Base-by-base conservation (phyloP, 1,140 invertebrate genomes). In the Lordiphosa stackelbergi region DNA sequence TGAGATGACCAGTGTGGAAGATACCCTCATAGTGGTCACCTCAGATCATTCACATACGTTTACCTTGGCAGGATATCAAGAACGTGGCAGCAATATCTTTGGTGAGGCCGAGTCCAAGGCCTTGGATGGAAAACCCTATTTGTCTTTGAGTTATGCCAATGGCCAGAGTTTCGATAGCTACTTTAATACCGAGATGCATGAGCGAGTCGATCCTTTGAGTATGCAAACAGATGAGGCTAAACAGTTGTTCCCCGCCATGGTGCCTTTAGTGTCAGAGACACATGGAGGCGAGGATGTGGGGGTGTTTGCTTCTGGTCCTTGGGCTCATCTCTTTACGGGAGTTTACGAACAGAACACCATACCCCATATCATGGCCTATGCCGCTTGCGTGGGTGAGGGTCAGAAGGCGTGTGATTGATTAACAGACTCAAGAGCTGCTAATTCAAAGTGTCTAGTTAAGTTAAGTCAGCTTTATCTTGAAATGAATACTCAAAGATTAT, bases 321-420 rank as follows among this genome's bases (percentile, higher is more conserved):
- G 91, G 88, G 89, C 92, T 0, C 93, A 95, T 79, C 87, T 95
- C 9, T 91, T 95, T 58, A 90, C 91, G 22, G 93, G 93, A 6
- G 92, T 93, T 7, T 93, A 94, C 72, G 94, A 96, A 62, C 94
- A 96, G 85, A 93, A 91, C 75, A 91, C 94, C 72, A 91, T 96
- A 34, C 91, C 93, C n/a, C 93, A 95, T 75, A 91, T 92, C 11
- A 91, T 95, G 68, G 92, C 92, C 2, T 93, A 91, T 71, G 91
- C 92, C 2, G 88, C 90, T 0, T 92, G 92, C 51, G 86, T 91
- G 2, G 90, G 90, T 9, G 73, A 87, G n/a, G 87, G 84, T 1
- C 45, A 69, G 6, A 87, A 73, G 11, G 74, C 75, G 0, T 86
- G 85, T 46, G 58, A 86, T 74, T 69, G 56, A 79, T 74, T 57